Evolutionary conservation across 30 jellyfish, hydroid and myxozoan species (phyloP).

Genomic region (Turritopsis dohrnii): DNA sequence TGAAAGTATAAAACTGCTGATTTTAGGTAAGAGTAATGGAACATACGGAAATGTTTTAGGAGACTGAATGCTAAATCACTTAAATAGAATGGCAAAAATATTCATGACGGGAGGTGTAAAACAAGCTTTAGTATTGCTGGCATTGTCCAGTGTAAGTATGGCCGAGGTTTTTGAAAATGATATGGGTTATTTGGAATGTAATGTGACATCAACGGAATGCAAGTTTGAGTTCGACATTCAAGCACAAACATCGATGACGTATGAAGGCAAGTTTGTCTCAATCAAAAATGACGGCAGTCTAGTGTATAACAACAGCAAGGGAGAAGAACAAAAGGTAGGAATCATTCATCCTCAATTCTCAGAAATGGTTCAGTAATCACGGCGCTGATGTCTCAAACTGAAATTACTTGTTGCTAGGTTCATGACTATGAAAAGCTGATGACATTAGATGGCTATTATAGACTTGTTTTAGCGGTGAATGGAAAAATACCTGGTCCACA

Average conservation of each 20-base stretch:
- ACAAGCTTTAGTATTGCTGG: background rate
- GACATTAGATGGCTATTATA: slow-evolving; percentile 27
- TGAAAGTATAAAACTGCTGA: no score
- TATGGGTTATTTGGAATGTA: background rate
- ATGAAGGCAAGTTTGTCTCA: no score
- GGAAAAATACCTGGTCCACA: slow-evolving; percentile 55
- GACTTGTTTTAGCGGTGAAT: slow-evolving; percentile 35
- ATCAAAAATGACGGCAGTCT: background rate
- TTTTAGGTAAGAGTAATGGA: no score
- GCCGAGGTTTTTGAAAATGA: background rate
- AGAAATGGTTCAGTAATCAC: no score
- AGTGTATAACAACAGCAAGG: background rate
- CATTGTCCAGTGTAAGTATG: background rate
- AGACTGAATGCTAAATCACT: no score
- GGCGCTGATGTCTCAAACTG: no score
- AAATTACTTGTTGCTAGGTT: no score
- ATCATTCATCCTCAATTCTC: no score
- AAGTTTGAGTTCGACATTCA: background rate
- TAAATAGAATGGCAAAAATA: no score
- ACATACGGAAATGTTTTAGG: no score
- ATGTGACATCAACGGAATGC: background rate
- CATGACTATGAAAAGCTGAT: slow-evolving; percentile 18
- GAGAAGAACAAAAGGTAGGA: background rate
- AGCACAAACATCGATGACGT: background rate
- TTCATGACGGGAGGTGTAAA: no score